Evolutionary conservation across 2,888 invertebrate genomes (phyloP).

Genomic region (Acleris holmiana): DNA sequence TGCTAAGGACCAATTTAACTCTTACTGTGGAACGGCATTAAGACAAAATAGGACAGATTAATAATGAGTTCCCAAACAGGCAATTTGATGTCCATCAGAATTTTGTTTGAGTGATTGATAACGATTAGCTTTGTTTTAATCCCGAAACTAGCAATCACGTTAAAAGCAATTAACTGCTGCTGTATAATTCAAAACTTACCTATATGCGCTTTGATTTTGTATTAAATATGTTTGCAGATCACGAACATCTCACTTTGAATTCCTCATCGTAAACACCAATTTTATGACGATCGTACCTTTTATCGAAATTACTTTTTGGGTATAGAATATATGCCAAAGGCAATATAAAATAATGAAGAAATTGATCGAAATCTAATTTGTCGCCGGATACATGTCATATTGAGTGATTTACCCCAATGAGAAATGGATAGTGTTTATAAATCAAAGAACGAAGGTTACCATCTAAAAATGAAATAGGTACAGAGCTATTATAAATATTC

Average conservation of each 20-base stretch:
- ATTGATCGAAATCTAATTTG: slow-evolving; percentile 22
- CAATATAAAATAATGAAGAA: slow-evolving; percentile 13
- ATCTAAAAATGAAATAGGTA: no score
- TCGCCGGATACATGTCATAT: background rate
- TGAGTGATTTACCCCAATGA: slow-evolving; percentile 8
- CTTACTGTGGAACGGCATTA: no score
- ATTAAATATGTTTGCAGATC: background rate
- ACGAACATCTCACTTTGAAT: background rate
- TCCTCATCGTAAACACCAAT: slow-evolving; percentile 10
- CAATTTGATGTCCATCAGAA: no score
- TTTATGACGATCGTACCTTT: slow-evolving; percentile 15
- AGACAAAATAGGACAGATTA: no score
- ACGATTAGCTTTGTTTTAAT: no score
- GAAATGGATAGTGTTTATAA: background rate
- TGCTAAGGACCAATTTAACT: no score
- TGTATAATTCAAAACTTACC: background rate
- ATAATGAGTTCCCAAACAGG: no score
- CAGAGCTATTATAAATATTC: no score
- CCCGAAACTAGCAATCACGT: no score
- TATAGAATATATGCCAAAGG: slow-evolving; percentile 1
- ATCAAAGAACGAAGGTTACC: background rate
- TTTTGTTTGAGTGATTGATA: no score
- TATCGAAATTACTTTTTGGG: slow-evolving; percentile 16
- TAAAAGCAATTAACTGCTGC: background rate
- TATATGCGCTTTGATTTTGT: background rate